Evolutionary conservation across 2,113 vertebrate genomes (phyloP), one percentile per base, ranked within the genome.

Genomic region (Leuciscus idus): DNA sequence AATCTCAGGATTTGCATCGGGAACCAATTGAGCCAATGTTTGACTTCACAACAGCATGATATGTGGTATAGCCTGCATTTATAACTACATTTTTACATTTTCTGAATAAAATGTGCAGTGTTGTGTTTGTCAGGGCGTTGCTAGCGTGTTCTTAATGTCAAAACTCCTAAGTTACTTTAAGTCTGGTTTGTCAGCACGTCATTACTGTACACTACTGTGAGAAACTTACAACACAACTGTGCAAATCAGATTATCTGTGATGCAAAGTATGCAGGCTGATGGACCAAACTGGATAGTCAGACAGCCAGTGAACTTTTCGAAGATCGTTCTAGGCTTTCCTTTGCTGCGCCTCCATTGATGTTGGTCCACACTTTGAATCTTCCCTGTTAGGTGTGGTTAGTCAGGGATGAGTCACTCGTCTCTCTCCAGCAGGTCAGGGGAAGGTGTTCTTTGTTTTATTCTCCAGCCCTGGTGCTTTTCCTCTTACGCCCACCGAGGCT

Each of bases 161-260:
- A 23, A 21, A 21, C 17, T 39, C 66, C 8, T 5, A 62, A 62
- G 23, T 23, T 59, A 8, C 55, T 59, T 23, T 68, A 33, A 73
- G 4, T 73, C 4, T 43, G 21, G 10, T 23, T 57, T 1, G 19
- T 57, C 55, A 57, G 55, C 6, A 3, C 55, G 7, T 23, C 7
- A 8, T 9, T 57, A 23, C 55, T 57, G 19, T 23, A 8, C 19
- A 57, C 1, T 23, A 19, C 23, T 64, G 78, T 46, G 59, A 81
- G 57, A 28, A 64, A 81, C 39, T 28, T 62, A 26, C 12, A 62
- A 23, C 33, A 70, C 0, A 19, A 55, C 28, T 4, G 46, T 50
- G 52, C 43, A 84, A 28, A 87, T 39, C 76, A 62, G 82, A 88
- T 88, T 75, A 64, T 62, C 50, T 23, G 64, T 66, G 59, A 43